Evolutionary conservation across 2,888 invertebrate species (phyloP).

Genomic region (Netelia melanura): DNA sequence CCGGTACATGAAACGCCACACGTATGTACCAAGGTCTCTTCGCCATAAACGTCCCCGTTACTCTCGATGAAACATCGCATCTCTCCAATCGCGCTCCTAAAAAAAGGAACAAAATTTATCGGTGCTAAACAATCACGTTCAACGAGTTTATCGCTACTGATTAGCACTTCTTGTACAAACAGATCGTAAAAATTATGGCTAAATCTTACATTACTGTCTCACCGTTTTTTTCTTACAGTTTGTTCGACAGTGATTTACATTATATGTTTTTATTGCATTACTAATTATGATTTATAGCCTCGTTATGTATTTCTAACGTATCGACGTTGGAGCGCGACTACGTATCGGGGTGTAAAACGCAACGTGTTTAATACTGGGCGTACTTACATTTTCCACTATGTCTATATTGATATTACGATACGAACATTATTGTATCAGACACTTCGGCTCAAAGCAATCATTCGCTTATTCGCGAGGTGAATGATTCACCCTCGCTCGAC

Average conservation of each 20-base stretch:
- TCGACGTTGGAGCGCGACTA: neutral
- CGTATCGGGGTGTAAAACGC: neutral
- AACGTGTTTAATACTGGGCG: neutral
- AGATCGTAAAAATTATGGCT: neutral
- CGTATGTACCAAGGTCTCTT: slow-evolving; percentile 6
- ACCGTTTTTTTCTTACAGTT: neutral
- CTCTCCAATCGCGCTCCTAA: slow-evolving; percentile 1
- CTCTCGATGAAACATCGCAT: neutral
- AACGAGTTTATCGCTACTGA: neutral
- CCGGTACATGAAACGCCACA: neutral
- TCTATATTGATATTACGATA: neutral
- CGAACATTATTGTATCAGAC: neutral
- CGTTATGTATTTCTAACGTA: neutral
- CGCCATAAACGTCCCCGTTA: neutral
- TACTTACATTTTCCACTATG: too few relatives aligned
- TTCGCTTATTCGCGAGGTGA: slow-evolving; percentile 14
- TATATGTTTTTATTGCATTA: neutral
- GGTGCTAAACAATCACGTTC: neutral
- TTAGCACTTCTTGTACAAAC: neutral
- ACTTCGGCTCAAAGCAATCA: slow-evolving; percentile 1
- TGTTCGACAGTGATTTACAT: neutral
- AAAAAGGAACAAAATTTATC: slow-evolving; percentile 24
- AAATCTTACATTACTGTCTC: neutral
- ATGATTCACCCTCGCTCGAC: slow-evolving; percentile 16
- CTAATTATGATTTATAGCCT: neutral